phyloP scores from a whole-genome alignment of 2,797 vertebrate genomes.

The Myotis planiceps region DNA sequence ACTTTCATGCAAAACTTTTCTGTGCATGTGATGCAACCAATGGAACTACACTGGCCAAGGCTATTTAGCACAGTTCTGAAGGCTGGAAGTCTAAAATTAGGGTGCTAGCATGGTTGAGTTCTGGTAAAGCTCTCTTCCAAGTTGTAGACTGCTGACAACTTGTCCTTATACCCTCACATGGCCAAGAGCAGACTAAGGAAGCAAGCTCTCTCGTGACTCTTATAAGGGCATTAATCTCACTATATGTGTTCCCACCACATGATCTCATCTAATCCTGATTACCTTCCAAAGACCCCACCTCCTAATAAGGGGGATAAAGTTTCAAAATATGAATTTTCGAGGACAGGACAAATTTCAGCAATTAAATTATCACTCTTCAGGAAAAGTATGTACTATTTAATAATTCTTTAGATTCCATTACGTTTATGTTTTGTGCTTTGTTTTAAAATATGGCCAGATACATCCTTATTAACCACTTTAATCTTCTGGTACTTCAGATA shows the following conservation, averaged over 20 bases:
- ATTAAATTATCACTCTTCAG: conserved; percentile 18
- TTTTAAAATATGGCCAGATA: background rate
- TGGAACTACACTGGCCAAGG: no score
- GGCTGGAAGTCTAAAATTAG: background rate
- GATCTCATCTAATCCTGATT: background rate
- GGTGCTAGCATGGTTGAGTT: background rate
- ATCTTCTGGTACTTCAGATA: background rate
- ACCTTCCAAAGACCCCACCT: background rate
- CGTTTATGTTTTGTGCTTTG: background rate
- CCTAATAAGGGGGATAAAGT: background rate
- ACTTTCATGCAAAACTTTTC: no score
- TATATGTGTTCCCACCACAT: background rate
- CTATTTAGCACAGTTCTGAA: background rate
- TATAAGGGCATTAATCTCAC: background rate
- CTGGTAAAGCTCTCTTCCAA: background rate
- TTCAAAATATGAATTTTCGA: background rate
- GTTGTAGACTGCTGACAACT: fast-evolving
- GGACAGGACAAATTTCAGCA: background rate
- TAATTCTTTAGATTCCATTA: background rate
- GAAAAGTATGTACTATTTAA: background rate
- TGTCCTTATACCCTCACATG: background rate
- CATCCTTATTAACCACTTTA: background rate
- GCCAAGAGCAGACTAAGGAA: background rate
- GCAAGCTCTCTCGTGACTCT: background rate
- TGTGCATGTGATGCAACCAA: no score